Evolutionary conservation across 2,888 invertebrate species (phyloP).

Genomic region (Achlya flavicornis): DNA sequence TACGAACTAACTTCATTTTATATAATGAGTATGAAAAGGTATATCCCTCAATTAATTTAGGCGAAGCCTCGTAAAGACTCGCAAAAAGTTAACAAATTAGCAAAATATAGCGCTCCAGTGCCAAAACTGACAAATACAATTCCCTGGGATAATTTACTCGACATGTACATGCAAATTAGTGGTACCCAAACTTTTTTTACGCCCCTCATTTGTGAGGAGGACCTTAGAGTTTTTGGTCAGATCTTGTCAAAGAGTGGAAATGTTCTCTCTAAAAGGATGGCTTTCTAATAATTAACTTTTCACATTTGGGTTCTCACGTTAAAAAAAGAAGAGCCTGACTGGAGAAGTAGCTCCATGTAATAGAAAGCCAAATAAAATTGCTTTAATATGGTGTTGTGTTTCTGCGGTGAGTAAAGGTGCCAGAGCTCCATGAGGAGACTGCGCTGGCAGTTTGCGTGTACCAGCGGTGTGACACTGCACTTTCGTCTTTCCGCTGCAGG

Average conservation of each 20-base stretch:
- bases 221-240: not conserved
- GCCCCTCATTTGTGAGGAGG: not conserved
- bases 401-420: no score
- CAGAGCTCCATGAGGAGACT: no score
- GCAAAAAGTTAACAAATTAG: constrained; percentile 31
- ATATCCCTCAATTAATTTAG: constrained; percentile 34
- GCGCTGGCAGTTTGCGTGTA: no score
- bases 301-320: no score
- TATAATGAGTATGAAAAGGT: constrained; percentile 24
- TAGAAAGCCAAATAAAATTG: no score
- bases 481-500: no score
- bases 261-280: not conserved
- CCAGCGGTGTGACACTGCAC: no score
- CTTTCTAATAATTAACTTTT: no score
- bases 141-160: constrained; percentile 4
- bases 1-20: not conserved
- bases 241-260: not conserved
- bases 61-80: constrained; percentile 27
- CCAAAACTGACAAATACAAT: not conserved
- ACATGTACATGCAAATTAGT: constrained; percentile 4
- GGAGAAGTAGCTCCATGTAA: no score
- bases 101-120: constrained; percentile 10
- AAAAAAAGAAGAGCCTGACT: no score
- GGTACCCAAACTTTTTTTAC: not conserved
- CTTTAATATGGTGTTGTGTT: no score